Evolutionary conservation across 2,113 vertebrate species (phyloP).

Genomic region (Cochlearius cochlearius): DNA sequence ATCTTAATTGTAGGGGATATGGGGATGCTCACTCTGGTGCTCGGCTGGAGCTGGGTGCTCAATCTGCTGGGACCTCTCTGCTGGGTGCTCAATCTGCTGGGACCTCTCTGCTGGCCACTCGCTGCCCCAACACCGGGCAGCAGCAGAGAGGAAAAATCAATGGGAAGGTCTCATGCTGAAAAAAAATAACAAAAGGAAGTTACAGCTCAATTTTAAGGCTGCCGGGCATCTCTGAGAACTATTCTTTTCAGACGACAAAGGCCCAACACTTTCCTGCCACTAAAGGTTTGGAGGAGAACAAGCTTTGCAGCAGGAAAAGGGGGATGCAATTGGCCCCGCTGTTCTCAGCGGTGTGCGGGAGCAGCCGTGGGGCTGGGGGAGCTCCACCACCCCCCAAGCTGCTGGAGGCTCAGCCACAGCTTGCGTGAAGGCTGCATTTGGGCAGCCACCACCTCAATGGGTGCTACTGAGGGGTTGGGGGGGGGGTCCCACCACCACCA

Average conservation of each 20-base stretch:
- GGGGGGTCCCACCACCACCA: no score
- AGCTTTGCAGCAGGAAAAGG: not conserved
- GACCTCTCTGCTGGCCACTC: not conserved
- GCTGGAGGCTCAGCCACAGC: not conserved
- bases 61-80: not conserved
- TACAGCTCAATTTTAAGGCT: not conserved
- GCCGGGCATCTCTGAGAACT: not conserved
- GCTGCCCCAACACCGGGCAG: rapidly evolving
- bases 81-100: not conserved
- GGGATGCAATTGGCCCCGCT: not conserved
- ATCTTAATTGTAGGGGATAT: not conserved
- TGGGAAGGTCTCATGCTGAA: not conserved
- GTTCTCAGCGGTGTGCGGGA: not conserved
- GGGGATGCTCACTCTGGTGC: not conserved
- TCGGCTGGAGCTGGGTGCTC: not conserved
- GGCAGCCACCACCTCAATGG: not conserved
- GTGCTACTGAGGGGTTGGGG: not conserved
- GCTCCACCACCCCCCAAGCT: not conserved
- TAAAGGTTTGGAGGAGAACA: not conserved
- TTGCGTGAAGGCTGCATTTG: rapidly evolving
- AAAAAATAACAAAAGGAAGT: not conserved
- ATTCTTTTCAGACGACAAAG: not conserved
- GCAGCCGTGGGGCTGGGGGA: not conserved
- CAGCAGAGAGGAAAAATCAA: not conserved
- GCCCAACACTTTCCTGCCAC: not conserved